Conservation (phyloP, 2,888 invertebrate species). For the Troides oblongomaculatus region DNA sequence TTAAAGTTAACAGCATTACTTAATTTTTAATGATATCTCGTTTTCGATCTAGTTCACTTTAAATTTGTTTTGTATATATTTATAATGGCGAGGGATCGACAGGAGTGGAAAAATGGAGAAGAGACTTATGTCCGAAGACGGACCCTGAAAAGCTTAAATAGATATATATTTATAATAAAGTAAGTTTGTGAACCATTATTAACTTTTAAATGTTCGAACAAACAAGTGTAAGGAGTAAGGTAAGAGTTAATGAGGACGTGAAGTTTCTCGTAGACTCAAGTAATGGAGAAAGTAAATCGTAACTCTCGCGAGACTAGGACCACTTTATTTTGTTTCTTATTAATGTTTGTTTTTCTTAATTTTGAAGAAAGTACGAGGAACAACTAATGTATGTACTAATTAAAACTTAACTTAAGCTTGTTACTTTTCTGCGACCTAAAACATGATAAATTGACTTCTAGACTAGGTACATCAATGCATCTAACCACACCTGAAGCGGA, state of each 20-base stretch:
- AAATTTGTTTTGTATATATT: too few species aligned
- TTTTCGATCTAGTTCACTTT: too few species aligned
- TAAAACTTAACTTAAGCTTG: neutral
- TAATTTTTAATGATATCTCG: too few species aligned
- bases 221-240: slow-evolving; percentile 24
- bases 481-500: slow-evolving; percentile 8
- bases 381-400: slow-evolving; percentile 8
- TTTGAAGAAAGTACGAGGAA: slow-evolving; percentile 1
- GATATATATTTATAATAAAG: too few species aligned
- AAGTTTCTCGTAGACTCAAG: slow-evolving; percentile 33
- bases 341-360: slow-evolving; percentile 16
- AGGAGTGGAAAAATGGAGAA: too few species aligned
- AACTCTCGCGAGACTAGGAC: slow-evolving; percentile 30
- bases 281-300: slow-evolving; percentile 48
- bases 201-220: too few species aligned
- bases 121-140: too few species aligned
- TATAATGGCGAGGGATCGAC: too few species aligned
- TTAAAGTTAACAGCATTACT: too few species aligned
- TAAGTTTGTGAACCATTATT: too few species aligned
- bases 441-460: neutral
- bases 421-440: neutral
- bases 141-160: too few species aligned
- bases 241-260: slow-evolving; percentile 44
- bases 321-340: slow-evolving; percentile 16
- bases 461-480: neutral